phyloP scores from a whole-genome alignment of 2,113 vertebrate genomes.

The Prionailurus viverrinus region DNA sequence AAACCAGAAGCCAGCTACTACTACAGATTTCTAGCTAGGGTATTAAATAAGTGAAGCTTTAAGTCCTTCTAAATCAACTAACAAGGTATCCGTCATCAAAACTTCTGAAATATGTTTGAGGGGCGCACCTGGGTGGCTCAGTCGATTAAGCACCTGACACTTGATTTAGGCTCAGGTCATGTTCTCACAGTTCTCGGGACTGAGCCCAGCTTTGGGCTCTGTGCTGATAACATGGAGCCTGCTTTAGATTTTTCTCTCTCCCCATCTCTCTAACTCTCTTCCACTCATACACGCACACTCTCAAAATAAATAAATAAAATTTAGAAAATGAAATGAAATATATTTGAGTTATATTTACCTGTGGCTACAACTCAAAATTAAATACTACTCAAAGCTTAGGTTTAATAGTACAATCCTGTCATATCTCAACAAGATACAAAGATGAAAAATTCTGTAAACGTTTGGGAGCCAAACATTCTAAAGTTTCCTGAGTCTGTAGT shows the following conservation, averaged over 20 bases:
- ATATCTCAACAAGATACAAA: background rate
- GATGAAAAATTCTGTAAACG: background rate
- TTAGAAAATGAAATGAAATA: no score
- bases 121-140: no score
- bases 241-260: no score
- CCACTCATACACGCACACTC: no score
- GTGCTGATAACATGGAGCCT: no score
- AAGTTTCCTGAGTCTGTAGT: background rate
- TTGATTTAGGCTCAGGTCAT: no score
- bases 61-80: slow-evolving; percentile 13
- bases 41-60: background rate
- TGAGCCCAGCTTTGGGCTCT: no score
- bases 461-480: background rate
- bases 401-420: background rate
- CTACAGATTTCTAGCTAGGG: background rate
- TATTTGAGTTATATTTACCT: background rate
- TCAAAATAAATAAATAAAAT: no score
- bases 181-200: no score
- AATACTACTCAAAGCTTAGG: background rate
- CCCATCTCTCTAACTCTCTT: no score
- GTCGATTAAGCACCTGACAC: no score
- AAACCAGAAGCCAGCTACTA: background rate
- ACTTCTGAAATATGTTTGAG: background rate
- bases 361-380: background rate
- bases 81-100: background rate